Base-by-base conservation (phyloP, 2,113 vertebrate species). In the Leptobrachium leishanense region DNA sequence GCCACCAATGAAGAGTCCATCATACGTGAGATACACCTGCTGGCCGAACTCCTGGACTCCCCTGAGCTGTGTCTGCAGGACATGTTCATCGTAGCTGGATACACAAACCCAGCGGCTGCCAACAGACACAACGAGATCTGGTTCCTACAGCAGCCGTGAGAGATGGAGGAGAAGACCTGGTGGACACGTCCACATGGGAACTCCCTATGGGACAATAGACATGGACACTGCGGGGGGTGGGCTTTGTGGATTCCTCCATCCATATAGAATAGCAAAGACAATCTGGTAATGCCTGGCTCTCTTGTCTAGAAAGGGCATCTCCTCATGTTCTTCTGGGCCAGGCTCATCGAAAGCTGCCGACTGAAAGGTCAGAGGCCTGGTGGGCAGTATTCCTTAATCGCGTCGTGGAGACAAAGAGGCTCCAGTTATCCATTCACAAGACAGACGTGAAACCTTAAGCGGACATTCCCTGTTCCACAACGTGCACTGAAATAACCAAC, bases 81-180 rank as follows among this genome's bases (percentile, higher is more conserved):
- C 79, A 93, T 92, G 0, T 96, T 95, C 88, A 94, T 96, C 12
- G 89, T 97, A 20, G 95, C 96, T 0, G 93, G 93, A 67, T 96
- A 96, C 84, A 96, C 93, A n/a, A 96, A 95, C 81, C 96, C 95
- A 0, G 94, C 95, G 0, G 93, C 93, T 20, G 87, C 86, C 84
- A 84, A 92, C 67, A 91, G 93, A 2, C 90, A 90, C 69, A 96
- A 96, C 2, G 95, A 96, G 87, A 94, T 97, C 77, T 96, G 96
- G 95, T 95, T 96, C 85, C 85, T 95, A 0, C 92, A 95, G 82
- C 87, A 89, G 3, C 88, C 64, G 2, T 95, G 89, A 93, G 4
- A 8, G 46, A 50, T 8, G 46, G 46, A 50, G 20, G 20, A 50
- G 8, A 8, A 50, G 46, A 8, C 8, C 8, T 50, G 46, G 46